A percentile compares a stretch with the other conserved stretches of the same genome.
These are phyloP conservation scores for Lochmaea crataegi DNA, from an alignment of 2,888 invertebrate genomes.

Conservation along the genomic window DNA sequence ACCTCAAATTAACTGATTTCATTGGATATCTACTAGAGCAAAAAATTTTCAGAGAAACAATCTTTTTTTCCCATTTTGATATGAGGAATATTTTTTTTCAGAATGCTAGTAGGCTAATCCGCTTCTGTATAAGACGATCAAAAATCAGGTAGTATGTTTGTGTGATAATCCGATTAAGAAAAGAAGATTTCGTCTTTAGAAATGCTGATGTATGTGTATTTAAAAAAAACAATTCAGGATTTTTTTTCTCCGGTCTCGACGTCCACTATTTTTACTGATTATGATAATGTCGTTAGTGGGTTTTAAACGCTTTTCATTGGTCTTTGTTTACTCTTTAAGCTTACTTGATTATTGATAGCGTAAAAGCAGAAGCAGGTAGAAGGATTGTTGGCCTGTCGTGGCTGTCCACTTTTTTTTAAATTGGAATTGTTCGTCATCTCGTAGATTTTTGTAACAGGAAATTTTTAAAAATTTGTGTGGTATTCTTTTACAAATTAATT, in stretches of 20 bases:
- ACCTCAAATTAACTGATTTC: too few species aligned
- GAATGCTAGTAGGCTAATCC: neutral
- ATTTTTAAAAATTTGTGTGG: too few species aligned
- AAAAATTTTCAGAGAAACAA: too few species aligned
- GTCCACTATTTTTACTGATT: slow-evolving; percentile 17
- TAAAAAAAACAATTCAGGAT: slow-evolving; percentile 12
- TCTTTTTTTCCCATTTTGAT: too few species aligned
- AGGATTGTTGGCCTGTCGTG: slow-evolving; percentile 1
- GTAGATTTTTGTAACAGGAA: too few species aligned
- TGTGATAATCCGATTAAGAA: slow-evolving; percentile 19
- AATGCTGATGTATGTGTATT: slow-evolving; percentile 18
- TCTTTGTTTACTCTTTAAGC: slow-evolving; percentile 16
- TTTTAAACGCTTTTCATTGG: slow-evolving; percentile 11
- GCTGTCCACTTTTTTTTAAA: too few species aligned
- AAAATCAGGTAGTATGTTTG: slow-evolving; percentile 21
- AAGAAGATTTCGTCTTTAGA: slow-evolving; percentile 17
- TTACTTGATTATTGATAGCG: slow-evolving; percentile 14
- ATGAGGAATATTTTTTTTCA: neutral
- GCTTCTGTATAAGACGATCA: neutral
- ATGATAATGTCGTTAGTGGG: slow-evolving; percentile 20
- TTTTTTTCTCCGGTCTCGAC: slow-evolving; percentile 2
- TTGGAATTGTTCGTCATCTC: too few species aligned
- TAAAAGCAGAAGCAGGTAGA: slow-evolving; percentile 13
- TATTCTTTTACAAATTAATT: too few species aligned
- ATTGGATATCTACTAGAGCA: too few species aligned